Conservation (phyloP, 92 coral and sea anemone species). For the Pocillopora meandrina region DNA sequence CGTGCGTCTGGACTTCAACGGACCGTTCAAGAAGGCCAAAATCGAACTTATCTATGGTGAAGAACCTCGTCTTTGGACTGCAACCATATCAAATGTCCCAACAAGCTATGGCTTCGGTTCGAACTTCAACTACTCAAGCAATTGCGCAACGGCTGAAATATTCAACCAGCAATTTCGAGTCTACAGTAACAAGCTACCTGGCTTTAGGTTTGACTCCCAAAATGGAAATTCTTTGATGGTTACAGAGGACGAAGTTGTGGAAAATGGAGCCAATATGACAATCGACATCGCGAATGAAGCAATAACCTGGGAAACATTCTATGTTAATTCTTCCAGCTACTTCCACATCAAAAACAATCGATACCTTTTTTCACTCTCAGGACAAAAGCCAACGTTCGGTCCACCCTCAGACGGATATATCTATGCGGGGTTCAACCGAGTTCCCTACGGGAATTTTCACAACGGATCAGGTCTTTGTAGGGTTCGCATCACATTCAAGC, state of each 20-base stretch:
- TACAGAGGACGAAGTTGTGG: constrained; percentile 72
- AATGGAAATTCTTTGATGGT: constrained; percentile 80
- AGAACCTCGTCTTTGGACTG: constrained; percentile 84
- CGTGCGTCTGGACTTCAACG: constrained; percentile 81
- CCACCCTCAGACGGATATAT: constrained; percentile 72
- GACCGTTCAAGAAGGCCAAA: constrained; percentile 77
- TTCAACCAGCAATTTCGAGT: constrained; percentile 86
- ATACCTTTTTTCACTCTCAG: constrained; percentile 77
- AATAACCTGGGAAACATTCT: constrained; percentile 62
- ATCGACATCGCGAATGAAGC: constrained; percentile 78
- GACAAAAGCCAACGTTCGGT: constrained; percentile 75
- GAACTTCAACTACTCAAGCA: constrained; percentile 79
- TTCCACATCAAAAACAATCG: constrained; percentile 24
- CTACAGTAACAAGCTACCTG: constrained; percentile 81
- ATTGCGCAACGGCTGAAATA: constrained; percentile 79
- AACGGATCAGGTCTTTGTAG: constrained; percentile 89
- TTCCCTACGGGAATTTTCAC: constrained; percentile 75
- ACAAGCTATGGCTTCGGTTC: constrained; percentile 92
- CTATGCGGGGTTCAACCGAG: constrained; percentile 86
- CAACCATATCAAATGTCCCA: constrained; percentile 78
- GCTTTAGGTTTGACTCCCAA: constrained; percentile 53
- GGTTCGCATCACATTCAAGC: constrained; percentile 72
- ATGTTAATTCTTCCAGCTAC: not conserved
- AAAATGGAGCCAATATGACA: constrained; percentile 72
- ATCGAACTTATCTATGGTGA: constrained; percentile 79